phyloP scores from a whole-genome alignment of 2,888 invertebrate species.

The Andrena bicolor region DNA sequence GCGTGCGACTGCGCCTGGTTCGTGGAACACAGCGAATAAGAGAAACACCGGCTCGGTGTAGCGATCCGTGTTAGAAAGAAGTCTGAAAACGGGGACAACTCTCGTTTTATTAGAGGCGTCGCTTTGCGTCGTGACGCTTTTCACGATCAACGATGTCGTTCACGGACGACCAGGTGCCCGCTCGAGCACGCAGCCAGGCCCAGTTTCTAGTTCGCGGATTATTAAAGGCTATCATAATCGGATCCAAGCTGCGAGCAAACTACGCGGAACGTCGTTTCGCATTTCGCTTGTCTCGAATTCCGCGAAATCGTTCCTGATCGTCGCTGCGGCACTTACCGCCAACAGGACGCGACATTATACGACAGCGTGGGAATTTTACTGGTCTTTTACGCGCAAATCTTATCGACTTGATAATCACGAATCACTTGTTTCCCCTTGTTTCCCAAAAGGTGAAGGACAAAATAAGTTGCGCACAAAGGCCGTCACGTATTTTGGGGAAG shows the following conservation, averaged over 20 bases:
- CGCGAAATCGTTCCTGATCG: conserved; percentile 11
- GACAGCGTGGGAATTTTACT: background rate
- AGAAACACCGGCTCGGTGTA: conserved; percentile 5
- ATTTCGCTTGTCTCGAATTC: conserved; percentile 26
- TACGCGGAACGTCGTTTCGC: conserved; percentile 33
- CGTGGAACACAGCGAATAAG: background rate
- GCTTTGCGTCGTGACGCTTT: conserved; percentile 48
- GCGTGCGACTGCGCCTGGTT: background rate
- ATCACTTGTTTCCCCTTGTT: background rate
- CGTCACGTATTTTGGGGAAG: no score
- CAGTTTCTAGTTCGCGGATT: conserved; percentile 55
- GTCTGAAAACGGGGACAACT: conserved; percentile 56
- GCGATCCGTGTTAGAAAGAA: conserved; percentile 27
- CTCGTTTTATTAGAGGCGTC: conserved; percentile 39
- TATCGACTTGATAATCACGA: background rate
- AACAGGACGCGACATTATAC: background rate
- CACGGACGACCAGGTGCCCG: conserved; percentile 53
- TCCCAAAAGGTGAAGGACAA: background rate
- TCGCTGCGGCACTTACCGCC: no score
- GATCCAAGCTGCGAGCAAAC: conserved; percentile 43
- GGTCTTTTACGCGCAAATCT: conserved; percentile 12
- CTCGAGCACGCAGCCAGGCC: conserved; percentile 52
- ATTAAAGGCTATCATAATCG: conserved; percentile 45
- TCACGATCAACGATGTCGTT: conserved; percentile 58
- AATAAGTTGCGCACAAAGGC: no score